Conservation (phyloP, 2,113 vertebrate genomes). For the Oncorhynchus gorbuscha region DNA sequence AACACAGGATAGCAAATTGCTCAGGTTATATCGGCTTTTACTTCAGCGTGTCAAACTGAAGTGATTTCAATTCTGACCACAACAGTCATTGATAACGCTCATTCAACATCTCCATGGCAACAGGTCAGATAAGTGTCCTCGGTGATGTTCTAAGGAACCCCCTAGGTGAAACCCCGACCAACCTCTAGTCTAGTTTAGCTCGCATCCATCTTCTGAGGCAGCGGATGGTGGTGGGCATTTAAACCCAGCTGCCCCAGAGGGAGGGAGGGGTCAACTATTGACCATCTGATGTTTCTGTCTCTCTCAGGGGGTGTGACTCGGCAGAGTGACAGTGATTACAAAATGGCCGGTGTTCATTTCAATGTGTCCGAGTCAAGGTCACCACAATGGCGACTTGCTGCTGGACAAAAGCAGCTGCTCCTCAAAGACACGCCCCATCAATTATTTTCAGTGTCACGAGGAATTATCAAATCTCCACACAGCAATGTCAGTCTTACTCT, state of each 20-base stretch:
- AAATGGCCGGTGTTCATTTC: conserved; percentile 75
- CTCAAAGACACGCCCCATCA: conserved; percentile 72
- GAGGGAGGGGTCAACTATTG: conserved; percentile 47
- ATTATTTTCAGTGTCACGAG: conserved; percentile 65
- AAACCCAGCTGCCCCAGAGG: conserved; percentile 52
- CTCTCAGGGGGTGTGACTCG: conserved; percentile 68
- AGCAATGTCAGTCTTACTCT: background rate
- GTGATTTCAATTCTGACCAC: background rate
- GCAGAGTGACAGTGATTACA: conserved; percentile 68
- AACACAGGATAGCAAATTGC: background rate
- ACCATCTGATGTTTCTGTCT: conserved; percentile 21
- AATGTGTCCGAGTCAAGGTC: conserved; percentile 74
- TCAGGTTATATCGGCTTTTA: background rate
- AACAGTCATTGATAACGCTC: background rate
- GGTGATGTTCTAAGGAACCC: background rate
- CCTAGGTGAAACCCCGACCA: background rate
- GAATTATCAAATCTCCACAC: conserved; percentile 30
- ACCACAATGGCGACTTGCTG: conserved; percentile 55
- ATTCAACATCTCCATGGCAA: conserved; percentile 2
- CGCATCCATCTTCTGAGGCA: conserved; percentile 7
- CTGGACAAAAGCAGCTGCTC: conserved; percentile 73
- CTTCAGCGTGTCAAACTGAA: background rate
- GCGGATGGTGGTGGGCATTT: conserved; percentile 32
- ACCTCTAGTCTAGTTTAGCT: no score
- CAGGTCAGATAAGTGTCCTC: background rate